Percentiles rank a stretch among this genome's conserved stretches.
These are phyloP conservation scores for Saccostrea cuccullata DNA, from an alignment of 1,140 invertebrate species.

Conservation along the genomic window DNA sequence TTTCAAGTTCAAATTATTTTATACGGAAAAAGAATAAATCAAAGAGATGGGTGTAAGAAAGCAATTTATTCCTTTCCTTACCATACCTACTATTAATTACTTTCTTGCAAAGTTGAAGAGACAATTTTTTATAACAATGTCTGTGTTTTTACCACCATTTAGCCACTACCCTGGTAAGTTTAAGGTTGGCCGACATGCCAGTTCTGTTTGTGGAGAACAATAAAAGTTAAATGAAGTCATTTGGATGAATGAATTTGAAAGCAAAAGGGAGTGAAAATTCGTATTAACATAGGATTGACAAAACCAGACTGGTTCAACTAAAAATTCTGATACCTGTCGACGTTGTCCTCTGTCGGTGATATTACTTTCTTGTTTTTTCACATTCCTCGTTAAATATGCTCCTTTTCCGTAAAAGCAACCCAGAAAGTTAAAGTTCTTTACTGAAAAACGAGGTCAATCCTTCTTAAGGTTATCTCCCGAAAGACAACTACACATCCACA, in stretches of 20 bases:
- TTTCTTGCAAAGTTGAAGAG: neutral
- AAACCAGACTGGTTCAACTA: neutral
- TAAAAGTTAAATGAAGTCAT: neutral
- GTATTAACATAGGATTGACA: neutral
- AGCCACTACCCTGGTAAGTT: neutral
- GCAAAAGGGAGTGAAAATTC: neutral
- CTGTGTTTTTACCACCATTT: neutral
- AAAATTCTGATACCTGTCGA: neutral
- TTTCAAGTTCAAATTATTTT: neutral
- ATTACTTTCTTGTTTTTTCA: too few species aligned
- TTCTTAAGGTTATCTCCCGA: too few species aligned
- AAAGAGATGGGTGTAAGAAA: neutral
- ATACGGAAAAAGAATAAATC: neutral
- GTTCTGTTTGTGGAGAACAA: neutral
- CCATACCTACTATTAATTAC: neutral
- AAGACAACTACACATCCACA: too few species aligned
- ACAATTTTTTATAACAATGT: neutral
- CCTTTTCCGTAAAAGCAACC: too few species aligned
- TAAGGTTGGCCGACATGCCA: neutral
- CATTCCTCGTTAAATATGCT: too few species aligned
- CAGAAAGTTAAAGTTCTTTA: too few species aligned
- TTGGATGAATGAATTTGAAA: conserved; percentile 8
- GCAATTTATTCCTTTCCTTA: neutral
- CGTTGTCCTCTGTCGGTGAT: too few species aligned
- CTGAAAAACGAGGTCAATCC: too few species aligned